Percentiles rank a stretch among this genome's conserved stretches.
phyloP scores from a whole-genome alignment of 2,113 vertebrate genomes.

The Xiphophorus couchianus region DNA sequence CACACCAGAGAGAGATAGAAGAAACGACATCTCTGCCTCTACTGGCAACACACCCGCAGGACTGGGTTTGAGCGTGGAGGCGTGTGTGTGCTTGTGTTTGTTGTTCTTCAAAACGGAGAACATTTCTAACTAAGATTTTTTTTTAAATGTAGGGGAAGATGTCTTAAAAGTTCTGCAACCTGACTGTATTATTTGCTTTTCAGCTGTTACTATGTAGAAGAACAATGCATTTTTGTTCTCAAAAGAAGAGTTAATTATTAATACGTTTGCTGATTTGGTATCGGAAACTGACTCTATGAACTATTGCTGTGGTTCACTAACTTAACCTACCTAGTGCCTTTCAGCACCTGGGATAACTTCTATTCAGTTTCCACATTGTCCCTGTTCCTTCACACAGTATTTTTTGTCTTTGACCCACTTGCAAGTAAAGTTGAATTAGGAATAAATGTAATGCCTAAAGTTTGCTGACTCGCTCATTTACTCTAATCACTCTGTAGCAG shows the following conservation, averaged over 20 bases:
- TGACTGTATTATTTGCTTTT: not conserved
- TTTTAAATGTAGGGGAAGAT: not conserved
- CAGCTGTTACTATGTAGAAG: not conserved
- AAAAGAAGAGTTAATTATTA: not conserved
- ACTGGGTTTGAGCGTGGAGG: conserved; percentile 39
- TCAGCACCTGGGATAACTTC: too few species aligned
- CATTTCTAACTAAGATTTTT: conserved; percentile 3
- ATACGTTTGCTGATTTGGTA: not conserved
- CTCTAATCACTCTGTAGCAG: too few species aligned
- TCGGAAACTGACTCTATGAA: too few species aligned
- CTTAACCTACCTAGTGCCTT: too few species aligned
- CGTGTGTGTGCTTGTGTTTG: conserved; percentile 14
- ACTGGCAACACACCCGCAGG: conserved; percentile 62
- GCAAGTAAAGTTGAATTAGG: too few species aligned
- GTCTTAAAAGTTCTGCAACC: not conserved
- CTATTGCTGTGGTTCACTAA: too few species aligned
- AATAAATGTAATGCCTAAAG: too few species aligned
- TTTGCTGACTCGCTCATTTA: too few species aligned
- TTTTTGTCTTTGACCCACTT: too few species aligned
- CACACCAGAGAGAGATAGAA: conserved; percentile 65
- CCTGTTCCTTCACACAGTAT: too few species aligned
- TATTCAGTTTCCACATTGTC: too few species aligned
- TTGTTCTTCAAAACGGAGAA: conserved; percentile 1
- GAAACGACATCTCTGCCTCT: conserved; percentile 54
- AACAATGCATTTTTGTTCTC: not conserved